phyloP scores from a whole-genome alignment of 2,797 vertebrate species.

The Enteromius treurensis region DNA sequence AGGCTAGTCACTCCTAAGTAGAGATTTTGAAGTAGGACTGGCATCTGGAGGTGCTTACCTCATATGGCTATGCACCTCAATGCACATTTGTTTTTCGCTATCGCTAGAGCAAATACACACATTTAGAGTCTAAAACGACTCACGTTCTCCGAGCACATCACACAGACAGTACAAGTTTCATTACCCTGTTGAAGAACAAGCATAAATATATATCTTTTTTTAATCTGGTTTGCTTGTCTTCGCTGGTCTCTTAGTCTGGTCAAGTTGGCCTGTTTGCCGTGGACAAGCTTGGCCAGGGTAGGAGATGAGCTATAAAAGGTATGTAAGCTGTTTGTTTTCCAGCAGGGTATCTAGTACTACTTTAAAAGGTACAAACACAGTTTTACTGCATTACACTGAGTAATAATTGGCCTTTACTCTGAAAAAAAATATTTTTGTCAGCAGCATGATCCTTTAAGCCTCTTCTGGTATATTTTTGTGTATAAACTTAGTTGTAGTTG shows the following conservation, averaged over 20 bases:
- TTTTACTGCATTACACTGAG: not conserved
- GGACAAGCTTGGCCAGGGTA: conserved; percentile 4
- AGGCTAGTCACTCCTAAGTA: conserved; percentile 6
- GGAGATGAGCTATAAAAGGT: not conserved
- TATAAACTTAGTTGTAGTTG: not conserved
- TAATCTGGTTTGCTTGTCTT: not conserved
- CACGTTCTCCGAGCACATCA: not conserved
- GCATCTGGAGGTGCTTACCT: conserved; percentile 4
- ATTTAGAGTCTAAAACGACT: conserved; percentile 18
- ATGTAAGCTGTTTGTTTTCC: conserved; percentile 20
- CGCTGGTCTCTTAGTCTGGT: conserved; percentile 5
- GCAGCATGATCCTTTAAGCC: not conserved
- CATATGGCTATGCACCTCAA: conserved; percentile 1
- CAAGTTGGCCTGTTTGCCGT: not conserved
- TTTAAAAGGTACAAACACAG: not conserved
- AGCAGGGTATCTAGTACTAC: conserved; percentile 1
- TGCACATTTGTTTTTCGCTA: conserved; percentile 3
- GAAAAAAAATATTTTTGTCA: not conserved
- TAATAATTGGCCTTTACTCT: not conserved
- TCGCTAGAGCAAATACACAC: conserved; percentile 5
- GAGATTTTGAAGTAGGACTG: conserved; percentile 2
- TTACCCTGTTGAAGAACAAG: conserved; percentile 7
- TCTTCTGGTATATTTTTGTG: not conserved
- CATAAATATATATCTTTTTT: not conserved
- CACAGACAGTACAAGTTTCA: not conserved